phyloP scores from a whole-genome alignment of 1,140 invertebrate genomes.

The Drosophila melanica region DNA sequence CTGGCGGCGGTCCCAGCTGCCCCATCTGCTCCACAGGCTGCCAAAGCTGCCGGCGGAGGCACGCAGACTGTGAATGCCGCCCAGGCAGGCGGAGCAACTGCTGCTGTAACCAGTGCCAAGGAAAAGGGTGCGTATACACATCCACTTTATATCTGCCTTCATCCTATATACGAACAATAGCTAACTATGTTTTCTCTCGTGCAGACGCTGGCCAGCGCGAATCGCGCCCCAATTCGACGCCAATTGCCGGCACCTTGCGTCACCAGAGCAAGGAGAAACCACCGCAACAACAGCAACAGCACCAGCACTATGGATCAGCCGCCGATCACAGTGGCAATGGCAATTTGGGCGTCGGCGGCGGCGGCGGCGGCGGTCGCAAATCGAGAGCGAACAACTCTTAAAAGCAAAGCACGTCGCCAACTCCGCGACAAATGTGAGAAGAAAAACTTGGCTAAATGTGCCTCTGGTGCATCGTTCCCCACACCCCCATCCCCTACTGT shows the following conservation, averaged over 20 bases:
- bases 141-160: too few relatives aligned
- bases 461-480: conserved; percentile 7
- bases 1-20: conserved; percentile 30
- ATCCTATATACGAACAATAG: background rate
- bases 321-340: conserved; percentile 62
- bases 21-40: conserved; percentile 13
- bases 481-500: conserved; percentile 36
- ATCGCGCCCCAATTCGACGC: conserved; percentile 54
- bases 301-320: conserved; percentile 54
- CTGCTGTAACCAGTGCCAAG: conserved; percentile 33
- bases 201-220: conserved; percentile 50
- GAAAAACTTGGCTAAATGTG: conserved; percentile 33
- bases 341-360: conserved; percentile 8
- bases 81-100: conserved; percentile 22
- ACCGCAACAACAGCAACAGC: conserved; percentile 46
- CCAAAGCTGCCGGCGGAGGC: conserved; percentile 40
- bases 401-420: conserved; percentile 43
- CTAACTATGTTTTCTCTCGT: background rate
- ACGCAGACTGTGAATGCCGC: conserved; percentile 20
- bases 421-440: conserved; percentile 46
- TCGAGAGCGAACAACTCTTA: conserved; percentile 70
- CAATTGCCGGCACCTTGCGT: conserved; percentile 50
- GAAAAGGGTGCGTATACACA: conserved; percentile 55
- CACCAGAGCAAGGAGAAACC: conserved; percentile 72
- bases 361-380: conserved; percentile 57